A percentile compares a stretch with the other conserved stretches of the same genome.
Evolutionary conservation across 2,888 invertebrate species (phyloP).

Genomic region (Parochlus steinenii): DNA sequence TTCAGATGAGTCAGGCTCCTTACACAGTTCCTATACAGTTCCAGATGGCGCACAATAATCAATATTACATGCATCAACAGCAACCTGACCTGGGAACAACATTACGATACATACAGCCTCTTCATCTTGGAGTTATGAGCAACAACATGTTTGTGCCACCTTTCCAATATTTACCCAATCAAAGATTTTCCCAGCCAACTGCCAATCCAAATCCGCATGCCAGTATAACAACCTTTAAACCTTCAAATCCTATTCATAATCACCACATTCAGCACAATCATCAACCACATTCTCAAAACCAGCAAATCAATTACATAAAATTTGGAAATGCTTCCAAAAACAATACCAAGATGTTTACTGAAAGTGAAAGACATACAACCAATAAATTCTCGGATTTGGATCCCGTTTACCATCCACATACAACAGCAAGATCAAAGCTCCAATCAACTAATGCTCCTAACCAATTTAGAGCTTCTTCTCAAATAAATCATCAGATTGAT

Average conservation of each 20-base stretch:
- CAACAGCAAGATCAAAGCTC: slow-evolving; percentile 10
- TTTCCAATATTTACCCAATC: too few relatives aligned
- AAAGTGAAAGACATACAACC: slow-evolving; percentile 3
- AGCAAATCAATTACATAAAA: slow-evolving; percentile 1
- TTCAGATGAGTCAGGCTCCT: slow-evolving; percentile 3
- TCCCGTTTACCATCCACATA: slow-evolving; percentile 26
- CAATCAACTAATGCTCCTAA: slow-evolving; percentile 4
- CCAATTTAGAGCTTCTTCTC: background rate
- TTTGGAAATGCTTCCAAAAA: background rate
- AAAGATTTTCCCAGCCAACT: too few relatives aligned
- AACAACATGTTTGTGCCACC: too few relatives aligned
- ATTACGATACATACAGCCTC: too few relatives aligned
- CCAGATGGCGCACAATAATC: too few relatives aligned
- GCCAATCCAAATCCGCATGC: too few relatives aligned
- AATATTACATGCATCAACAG: too few relatives aligned
- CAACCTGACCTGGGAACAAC: too few relatives aligned
- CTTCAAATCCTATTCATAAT: too few relatives aligned
- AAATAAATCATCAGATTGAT: background rate
- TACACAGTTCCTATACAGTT: slow-evolving; percentile 3
- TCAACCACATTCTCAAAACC: slow-evolving; percentile 2
- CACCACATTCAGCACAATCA: too few relatives aligned
- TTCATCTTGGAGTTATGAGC: too few relatives aligned
- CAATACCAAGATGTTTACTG: slow-evolving; percentile 1
- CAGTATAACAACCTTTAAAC: too few relatives aligned
- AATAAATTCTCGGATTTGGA: slow-evolving; percentile 32